Conservation (phyloP, 2,888 invertebrate species). For the Platycheirus albimanus region DNA sequence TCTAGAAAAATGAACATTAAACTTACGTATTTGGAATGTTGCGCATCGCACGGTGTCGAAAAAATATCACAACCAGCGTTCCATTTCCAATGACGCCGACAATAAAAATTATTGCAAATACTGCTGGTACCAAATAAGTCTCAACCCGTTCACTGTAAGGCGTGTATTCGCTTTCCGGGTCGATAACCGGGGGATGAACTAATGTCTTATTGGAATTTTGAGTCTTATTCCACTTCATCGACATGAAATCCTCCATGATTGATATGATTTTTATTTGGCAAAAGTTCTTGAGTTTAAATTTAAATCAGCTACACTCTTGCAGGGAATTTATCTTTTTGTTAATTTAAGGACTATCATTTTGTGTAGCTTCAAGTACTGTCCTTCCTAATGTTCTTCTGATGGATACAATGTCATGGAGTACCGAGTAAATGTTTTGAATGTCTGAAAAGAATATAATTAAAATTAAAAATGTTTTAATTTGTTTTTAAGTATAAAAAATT, state of each 20-base stretch:
- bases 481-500: no score
- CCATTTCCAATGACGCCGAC: conserved; percentile 96
- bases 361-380: background rate
- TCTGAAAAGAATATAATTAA: no score
- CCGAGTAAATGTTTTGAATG: no score
- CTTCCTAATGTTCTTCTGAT: no score
- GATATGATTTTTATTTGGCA: conserved; percentile 9
- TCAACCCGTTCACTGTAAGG: conserved; percentile 90
- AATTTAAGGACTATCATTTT: conserved; percentile 39
- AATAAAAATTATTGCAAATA: conserved; percentile 94
- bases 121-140: conserved; percentile 92
- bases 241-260: conserved; percentile 55
- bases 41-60: conserved; percentile 92
- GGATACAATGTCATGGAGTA: no score
- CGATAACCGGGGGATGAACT: conserved; percentile 1
- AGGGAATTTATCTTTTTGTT: background rate
- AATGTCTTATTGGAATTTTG: conserved; percentile 23
- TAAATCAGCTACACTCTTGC: background rate
- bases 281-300: background rate
- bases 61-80: conserved; percentile 92
- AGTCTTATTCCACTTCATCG: conserved; percentile 44
- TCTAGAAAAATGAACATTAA: no score
- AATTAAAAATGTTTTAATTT: no score
- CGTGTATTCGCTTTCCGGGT: conserved; percentile 80
- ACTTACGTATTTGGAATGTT: conserved; percentile 95